A percentile compares a stretch with the other conserved stretches of the same genome.
phyloP scores from a whole-genome alignment of 2,888 invertebrate genomes.

The Drosophila tanythrix region DNA sequence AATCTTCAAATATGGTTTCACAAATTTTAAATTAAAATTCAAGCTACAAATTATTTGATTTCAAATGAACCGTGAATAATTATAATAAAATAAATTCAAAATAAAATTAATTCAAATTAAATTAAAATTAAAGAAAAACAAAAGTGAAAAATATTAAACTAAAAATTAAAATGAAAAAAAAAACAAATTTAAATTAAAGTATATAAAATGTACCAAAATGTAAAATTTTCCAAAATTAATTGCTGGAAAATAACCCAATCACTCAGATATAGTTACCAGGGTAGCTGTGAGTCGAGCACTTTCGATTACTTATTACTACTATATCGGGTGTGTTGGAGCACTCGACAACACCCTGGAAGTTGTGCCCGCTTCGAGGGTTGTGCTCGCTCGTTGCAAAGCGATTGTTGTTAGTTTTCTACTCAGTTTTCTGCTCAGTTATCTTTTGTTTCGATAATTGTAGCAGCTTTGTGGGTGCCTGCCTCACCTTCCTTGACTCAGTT shows the following conservation, averaged over 20 bases:
- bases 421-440: not conserved
- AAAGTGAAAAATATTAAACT: not conserved
- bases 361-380: conserved; percentile 49
- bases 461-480: conserved; percentile 14
- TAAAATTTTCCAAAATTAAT: not conserved
- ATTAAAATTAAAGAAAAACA: not conserved
- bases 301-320: not conserved
- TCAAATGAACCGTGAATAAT: not conserved
- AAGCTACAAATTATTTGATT: not conserved
- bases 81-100: not conserved
- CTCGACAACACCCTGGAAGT: conserved; percentile 60
- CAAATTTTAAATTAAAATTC: not conserved
- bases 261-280: not conserved
- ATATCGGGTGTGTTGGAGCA: conserved; percentile 18
- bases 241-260: not conserved
- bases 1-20: not conserved
- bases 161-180: not conserved
- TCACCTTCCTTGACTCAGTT: conserved; percentile 18
- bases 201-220: not conserved
- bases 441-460: conserved; percentile 27
- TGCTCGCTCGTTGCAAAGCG: conserved; percentile 14
- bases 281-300: not conserved
- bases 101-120: not conserved
- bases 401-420: conserved; percentile 20
- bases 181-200: not conserved